These are phyloP conservation scores for Toxonevra muliebris DNA, from an alignment of 2,888 invertebrate genomes.

Conservation along the genomic window DNA sequence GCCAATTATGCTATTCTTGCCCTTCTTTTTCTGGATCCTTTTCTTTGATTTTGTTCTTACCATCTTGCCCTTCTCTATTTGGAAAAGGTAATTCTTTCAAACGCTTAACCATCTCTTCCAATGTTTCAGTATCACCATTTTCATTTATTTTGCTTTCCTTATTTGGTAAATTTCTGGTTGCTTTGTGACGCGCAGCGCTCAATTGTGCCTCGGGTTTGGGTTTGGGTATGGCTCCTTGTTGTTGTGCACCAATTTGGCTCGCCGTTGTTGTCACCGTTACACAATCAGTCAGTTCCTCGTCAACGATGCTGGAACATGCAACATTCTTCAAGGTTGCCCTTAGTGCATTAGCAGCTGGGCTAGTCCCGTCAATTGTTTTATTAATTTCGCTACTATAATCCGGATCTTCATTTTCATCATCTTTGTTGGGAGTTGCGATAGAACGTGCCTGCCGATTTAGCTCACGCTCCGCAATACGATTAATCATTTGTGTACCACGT, in stretches of 20 bases:
- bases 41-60: not conserved
- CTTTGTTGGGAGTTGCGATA: conserved; percentile 32
- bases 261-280: conserved; percentile 55
- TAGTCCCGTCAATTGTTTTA: not conserved
- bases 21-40: not conserved
- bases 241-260: conserved; percentile 49
- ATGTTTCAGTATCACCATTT: conserved; percentile 28
- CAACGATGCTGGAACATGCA: conserved; percentile 52
- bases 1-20: not conserved
- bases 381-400: conserved; percentile 31
- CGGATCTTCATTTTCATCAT: conserved; percentile 33
- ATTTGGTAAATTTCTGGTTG: conserved; percentile 26
- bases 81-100: conserved; percentile 56
- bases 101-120: conserved; percentile 60
- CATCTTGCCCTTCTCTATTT: not conserved
- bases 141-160: conserved; percentile 17
- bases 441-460: conserved; percentile 46
- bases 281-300: conserved; percentile 47
- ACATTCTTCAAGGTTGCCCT: conserved; percentile 47
- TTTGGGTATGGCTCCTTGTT: conserved; percentile 46
- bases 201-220: conserved; percentile 49
- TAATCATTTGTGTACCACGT: conserved; percentile 58
- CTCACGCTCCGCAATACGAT: conserved; percentile 57
- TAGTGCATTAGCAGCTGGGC: conserved; percentile 34
- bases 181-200: conserved; percentile 46